Percentiles rank a stretch among this genome's conserved stretches.
These are phyloP conservation scores for Nyctibius bracteatus DNA, from an alignment of 2,113 vertebrate genomes.

Conservation along the genomic window DNA sequence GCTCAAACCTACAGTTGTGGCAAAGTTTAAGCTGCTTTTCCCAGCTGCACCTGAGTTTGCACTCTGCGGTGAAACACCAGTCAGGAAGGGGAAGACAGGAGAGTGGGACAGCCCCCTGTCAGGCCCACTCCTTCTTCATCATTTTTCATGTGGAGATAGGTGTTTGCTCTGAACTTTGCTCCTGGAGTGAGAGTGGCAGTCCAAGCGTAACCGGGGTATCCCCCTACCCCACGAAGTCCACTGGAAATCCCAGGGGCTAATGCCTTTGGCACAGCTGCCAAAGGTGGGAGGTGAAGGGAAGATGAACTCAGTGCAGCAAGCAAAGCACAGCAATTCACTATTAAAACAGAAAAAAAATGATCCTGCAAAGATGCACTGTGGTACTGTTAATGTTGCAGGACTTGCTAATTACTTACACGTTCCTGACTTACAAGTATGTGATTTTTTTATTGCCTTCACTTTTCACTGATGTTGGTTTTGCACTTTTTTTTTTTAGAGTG, in stretches of 20 bases:
- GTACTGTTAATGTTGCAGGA: not conserved
- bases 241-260: not conserved
- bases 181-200: fast-evolving
- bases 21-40: not conserved
- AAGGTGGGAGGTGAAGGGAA: too few relatives aligned
- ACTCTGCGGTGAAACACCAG: not conserved
- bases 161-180: not conserved
- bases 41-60: not conserved
- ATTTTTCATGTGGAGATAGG: fast-evolving
- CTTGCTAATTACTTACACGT: not conserved
- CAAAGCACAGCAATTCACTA: not conserved
- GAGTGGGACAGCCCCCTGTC: fast-evolving
- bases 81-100: not conserved
- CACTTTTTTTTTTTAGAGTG: not conserved
- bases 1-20: fast-evolving
- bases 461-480: not conserved
- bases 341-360: not conserved
- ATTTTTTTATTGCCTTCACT: not conserved
- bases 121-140: not conserved
- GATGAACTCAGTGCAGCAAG: not conserved
- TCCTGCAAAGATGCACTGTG: fast-evolving
- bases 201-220: too few relatives aligned
- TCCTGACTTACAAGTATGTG: not conserved
- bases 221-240: not conserved
- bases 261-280: not conserved